Evolutionary conservation across 1,140 invertebrate genomes (phyloP).

Genomic region (Penaeus chinensis): DNA sequence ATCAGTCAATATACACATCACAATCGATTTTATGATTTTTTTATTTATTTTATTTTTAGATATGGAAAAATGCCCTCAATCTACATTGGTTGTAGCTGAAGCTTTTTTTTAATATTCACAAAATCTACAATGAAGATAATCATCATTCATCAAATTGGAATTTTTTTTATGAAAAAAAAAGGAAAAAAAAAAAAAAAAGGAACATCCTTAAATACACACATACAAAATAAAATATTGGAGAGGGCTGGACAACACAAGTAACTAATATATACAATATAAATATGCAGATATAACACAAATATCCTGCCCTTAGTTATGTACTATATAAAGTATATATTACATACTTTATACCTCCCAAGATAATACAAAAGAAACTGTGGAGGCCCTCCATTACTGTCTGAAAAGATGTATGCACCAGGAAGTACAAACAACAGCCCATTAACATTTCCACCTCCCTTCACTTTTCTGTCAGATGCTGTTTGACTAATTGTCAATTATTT

Average conservation of each 20-base stretch:
- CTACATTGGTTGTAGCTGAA: constrained; percentile 24
- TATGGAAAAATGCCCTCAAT: constrained; percentile 41
- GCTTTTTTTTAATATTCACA: constrained; percentile 2
- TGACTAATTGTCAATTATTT: background rate
- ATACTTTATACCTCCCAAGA: background rate
- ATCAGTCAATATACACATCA: constrained; percentile 32
- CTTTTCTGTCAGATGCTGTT: background rate
- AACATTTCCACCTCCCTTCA: too few relatives aligned
- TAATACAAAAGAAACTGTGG: background rate
- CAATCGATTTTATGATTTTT: background rate
- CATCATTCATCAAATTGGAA: constrained; percentile 6
- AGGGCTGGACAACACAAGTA: constrained; percentile 35
- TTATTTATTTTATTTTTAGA: constrained; percentile 13
- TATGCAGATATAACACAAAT: constrained; percentile 20
- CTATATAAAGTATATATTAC: too few relatives aligned
- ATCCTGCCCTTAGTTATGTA: background rate
- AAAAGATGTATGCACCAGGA: constrained; percentile 25
- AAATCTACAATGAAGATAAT: background rate
- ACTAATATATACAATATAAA: constrained; percentile 42
- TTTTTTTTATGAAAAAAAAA: constrained; percentile 32
- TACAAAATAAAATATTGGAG: constrained; percentile 47
- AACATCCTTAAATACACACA: constrained; percentile 44
- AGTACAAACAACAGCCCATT: constrained; percentile 13
- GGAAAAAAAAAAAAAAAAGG: constrained; percentile 33
- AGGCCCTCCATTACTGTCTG: background rate